phyloP scores from a whole-genome alignment of 37 sponge, comb jelly and placozoan species.

The Oscarella lobularis region DNA sequence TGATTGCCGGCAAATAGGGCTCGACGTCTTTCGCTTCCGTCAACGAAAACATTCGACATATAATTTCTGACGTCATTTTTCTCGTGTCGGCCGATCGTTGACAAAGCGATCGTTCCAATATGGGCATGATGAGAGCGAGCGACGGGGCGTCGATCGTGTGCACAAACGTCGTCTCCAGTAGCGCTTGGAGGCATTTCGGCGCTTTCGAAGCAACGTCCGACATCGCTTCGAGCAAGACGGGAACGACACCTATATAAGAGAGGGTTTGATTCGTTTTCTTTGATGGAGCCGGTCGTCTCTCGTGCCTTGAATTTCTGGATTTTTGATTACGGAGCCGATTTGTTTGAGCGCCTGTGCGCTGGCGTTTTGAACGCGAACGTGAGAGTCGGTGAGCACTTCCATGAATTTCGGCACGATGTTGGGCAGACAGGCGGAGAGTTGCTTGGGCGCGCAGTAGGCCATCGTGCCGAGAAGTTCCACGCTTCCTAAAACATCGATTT shows the following conservation, averaged over 20 bases:
- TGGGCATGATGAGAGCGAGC: constrained; percentile 95
- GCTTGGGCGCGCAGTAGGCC: constrained; percentile 98
- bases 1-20: constrained; percentile 75
- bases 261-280: background rate
- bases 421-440: constrained; percentile 95
- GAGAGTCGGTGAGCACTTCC: constrained; percentile 89
- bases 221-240: constrained; percentile 62
- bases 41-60: constrained; percentile 84
- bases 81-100: constrained; percentile 86
- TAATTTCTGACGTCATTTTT: constrained; percentile 93
- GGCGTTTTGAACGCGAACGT: constrained; percentile 85
- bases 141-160: constrained; percentile 96
- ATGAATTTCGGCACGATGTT: constrained; percentile 82
- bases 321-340: constrained; percentile 98
- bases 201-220: constrained; percentile 66
- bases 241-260: constrained; percentile 39
- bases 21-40: constrained; percentile 91
- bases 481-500: constrained; percentile 30
- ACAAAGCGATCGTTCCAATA: constrained; percentile 66
- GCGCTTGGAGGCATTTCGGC: constrained; percentile 55
- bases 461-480: constrained; percentile 95
- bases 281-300: too few relatives aligned
- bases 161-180: constrained; percentile 88
- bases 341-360: constrained; percentile 80
- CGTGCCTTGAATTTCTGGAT: constrained; percentile 90